Evolutionary conservation across 2,888 invertebrate genomes (phyloP), one percentile per base, ranked within the genome.

Genomic region (Euclidia mi): DNA sequence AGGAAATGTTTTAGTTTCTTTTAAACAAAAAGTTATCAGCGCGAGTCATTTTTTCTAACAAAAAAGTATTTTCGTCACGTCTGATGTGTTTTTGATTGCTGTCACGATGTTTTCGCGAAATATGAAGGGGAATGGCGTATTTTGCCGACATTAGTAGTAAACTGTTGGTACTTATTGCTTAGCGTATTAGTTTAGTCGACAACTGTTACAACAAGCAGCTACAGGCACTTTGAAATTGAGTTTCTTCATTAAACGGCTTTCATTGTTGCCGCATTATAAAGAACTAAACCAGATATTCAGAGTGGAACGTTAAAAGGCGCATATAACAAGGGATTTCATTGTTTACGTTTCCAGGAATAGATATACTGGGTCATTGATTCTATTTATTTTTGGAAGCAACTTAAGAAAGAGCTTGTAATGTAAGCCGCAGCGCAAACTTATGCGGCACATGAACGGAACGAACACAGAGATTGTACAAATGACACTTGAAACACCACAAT

Each of bases 41-140:
- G 38, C 28, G 18, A 48, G 38, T 11, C 17, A 6, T 42, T 12
- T 14, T 34, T 25, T 44, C 4, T 9, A 29, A 15, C 11, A 2
- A 41, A 50, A 40, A 12, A 51, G 40, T 34, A 56, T 55, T 64
- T 57, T 70, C 40, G 49, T 55, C 31, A 43, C 11, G 35, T 41
- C 56, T 60, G 48, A 74, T 65, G 65, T 60, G 48, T 59, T 59
- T 74, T 74, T 69, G 71, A 69, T 69, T 49, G 56, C 52, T 45
- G 20, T 42, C 43, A 41, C 38, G 31, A 52, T 64, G 55, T 58
- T 66, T 47, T 43, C 40, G 40, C 45, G 12, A 20, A 34, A 15
- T 14, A 10, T 7, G 7, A 43, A 45, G 38, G 43, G 63, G 56
- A 43, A 18, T 2, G 37, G 10, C 10, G 10, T n/a, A 10, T 37